Evolutionary conservation across 2,113 vertebrate genomes (phyloP).

Genomic region (Hipposideros armiger): DNA sequence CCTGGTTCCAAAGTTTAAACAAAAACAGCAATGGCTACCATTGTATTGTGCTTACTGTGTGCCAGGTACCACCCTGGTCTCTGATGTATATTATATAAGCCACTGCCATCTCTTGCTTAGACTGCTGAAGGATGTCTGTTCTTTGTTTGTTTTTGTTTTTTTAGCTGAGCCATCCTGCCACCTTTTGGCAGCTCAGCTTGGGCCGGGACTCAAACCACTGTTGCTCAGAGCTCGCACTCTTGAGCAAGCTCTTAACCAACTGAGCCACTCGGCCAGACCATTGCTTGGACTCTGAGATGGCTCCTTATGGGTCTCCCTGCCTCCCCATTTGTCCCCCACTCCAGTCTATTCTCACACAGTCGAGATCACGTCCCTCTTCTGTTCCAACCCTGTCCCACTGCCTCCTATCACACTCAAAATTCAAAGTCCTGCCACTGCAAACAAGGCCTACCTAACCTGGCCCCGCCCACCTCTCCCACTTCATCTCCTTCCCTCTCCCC

Average conservation of each 20-base stretch:
- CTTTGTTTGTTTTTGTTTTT: no score
- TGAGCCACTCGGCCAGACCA: no score
- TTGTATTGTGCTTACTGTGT: fast-evolving
- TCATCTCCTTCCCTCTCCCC: background rate
- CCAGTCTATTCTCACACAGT: background rate
- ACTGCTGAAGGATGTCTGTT: background rate
- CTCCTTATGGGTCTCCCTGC: background rate
- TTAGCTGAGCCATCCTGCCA: no score
- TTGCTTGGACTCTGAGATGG: background rate
- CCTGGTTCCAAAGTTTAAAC: background rate
- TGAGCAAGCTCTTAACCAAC: no score
- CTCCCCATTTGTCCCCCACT: background rate
- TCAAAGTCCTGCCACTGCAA: background rate
- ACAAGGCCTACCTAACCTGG: fast-evolving
- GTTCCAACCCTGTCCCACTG: background rate
- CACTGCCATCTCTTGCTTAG: background rate
- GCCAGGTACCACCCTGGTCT: background rate
- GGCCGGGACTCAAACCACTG: no score
- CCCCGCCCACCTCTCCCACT: background rate
- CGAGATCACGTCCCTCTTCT: background rate
- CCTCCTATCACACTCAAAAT: background rate
- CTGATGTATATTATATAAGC: background rate
- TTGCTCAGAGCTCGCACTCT: no score
- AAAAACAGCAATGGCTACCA: background rate
- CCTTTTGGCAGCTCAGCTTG: no score